Evolutionary conservation across 2,888 invertebrate genomes (phyloP).

Genomic region (Rugalucina vietnamica): DNA sequence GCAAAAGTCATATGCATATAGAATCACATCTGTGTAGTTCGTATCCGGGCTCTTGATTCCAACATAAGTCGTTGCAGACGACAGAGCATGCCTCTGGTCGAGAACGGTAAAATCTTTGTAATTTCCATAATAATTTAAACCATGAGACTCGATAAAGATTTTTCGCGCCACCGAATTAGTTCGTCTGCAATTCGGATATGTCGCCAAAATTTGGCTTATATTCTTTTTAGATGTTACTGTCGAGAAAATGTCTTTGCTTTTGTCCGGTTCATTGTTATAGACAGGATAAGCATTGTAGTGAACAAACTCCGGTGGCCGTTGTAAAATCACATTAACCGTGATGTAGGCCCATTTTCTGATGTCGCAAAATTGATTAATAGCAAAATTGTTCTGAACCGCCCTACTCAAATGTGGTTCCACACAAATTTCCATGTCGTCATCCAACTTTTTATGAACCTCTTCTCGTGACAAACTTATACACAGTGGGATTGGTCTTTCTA

Average conservation of each 20-base stretch:
- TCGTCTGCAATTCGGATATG: slow-evolving; percentile 54
- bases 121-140: slow-evolving; percentile 62
- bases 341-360: slow-evolving; percentile 59
- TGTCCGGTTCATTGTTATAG: slow-evolving; percentile 48
- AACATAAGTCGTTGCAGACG: slow-evolving; percentile 54
- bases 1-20: slow-evolving; percentile 60
- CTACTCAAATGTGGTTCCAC: slow-evolving; percentile 48
- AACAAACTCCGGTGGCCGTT: slow-evolving; percentile 57
- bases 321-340: slow-evolving; percentile 55
- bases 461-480: slow-evolving; percentile 58
- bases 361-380: slow-evolving; percentile 61
- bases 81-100: slow-evolving; percentile 61
- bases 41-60: slow-evolving; percentile 62
- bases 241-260: slow-evolving; percentile 51
- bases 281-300: slow-evolving; percentile 60
- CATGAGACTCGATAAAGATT: slow-evolving; percentile 60
- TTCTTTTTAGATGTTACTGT: slow-evolving; percentile 50
- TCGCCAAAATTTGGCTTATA: slow-evolving; percentile 38
- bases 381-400: slow-evolving; percentile 58
- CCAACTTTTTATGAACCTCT: slow-evolving; percentile 31
- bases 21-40: slow-evolving; percentile 58
- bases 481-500: slow-evolving; percentile 34
- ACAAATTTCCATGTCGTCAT: slow-evolving; percentile 41
- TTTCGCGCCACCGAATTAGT: slow-evolving; percentile 56
- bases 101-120: slow-evolving; percentile 62